Evolutionary conservation across 2,888 invertebrate genomes (phyloP), one percentile per base, ranked within the genome.

Genomic region (Cenopis cana): DNA sequence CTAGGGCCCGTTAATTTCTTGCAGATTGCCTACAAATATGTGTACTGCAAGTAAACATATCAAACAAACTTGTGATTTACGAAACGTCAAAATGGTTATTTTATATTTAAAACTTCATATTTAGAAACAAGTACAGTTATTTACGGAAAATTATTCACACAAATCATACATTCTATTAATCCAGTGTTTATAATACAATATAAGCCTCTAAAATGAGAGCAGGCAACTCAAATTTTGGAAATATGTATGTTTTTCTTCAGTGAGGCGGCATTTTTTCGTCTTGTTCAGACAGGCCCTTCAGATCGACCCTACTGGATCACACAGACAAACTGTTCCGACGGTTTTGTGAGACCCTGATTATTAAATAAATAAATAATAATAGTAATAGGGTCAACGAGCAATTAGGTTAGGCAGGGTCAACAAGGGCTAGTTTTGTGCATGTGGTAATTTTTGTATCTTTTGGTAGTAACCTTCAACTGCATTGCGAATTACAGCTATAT

Each of bases 51-150:
- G 60, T 60, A 60, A 60, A 46, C 41, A 50, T 62, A 17, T 36
- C 36, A 62, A 50, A 62, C 33, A 36, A 50, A n/a, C 33, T 17
- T 5, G n/a, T 24, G 20, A 14, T 52, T 36, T 14, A 52, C 36
- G 14, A 52, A 62, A 62, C 33, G 36, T 62, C 49, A 61, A 61
- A 18, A 50, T 29, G 18, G 18, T 33, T 57, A 8, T 57, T 18
- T 18, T 36, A 18, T 36, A 46, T 8, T 46, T 38, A 3, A 41
- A 41, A 14, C n/a, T n/a, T n/a, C 6, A 46, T 46, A 46, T 46
- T 38, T 38, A 38, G 10, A 38, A 38, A 38, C 10, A 12, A 38
- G 38, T 38, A 12, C 38, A 38, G 38, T 12, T 12, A 12, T 38
- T 5, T 8, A 46, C n/a, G n/a, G 8, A 46, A 46, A n/a, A 33